These are phyloP conservation scores for Pheosia gnoma DNA, from an alignment of 2,888 invertebrate species.

Conservation along the genomic window DNA sequence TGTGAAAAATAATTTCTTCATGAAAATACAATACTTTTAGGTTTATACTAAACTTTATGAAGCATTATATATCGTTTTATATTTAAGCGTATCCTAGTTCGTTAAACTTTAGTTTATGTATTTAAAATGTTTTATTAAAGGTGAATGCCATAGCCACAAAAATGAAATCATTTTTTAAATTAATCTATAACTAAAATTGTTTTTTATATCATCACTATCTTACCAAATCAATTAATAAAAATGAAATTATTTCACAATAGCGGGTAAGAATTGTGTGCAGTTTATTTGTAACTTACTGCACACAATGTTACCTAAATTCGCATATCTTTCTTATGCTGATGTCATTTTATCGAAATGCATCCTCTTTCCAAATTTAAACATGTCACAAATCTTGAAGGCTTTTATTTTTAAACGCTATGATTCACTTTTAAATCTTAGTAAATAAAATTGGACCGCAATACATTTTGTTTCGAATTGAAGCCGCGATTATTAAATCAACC, in stretches of 20 bases:
- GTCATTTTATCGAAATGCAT: constrained; percentile 7
- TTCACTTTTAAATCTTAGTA: constrained; percentile 4
- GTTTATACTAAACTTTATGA: too few relatives aligned
- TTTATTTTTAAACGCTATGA: constrained; percentile 7
- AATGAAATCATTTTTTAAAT: too few relatives aligned
- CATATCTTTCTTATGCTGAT: constrained; percentile 8
- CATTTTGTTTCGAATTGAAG: constrained; percentile 24
- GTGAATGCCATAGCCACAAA: too few relatives aligned
- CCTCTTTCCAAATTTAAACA: constrained; percentile 8
- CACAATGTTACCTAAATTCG: not conserved
- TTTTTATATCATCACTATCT: not conserved
- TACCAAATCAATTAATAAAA: not conserved
- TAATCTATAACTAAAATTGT: not conserved
- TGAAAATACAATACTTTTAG: too few relatives aligned
- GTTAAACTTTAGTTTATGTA: too few relatives aligned
- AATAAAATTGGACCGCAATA: constrained; percentile 7
- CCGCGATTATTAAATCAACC: constrained; percentile 15
- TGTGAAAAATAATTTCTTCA: too few relatives aligned
- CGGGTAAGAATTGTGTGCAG: not conserved
- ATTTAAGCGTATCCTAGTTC: too few relatives aligned
- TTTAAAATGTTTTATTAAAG: too few relatives aligned
- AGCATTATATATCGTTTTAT: too few relatives aligned
- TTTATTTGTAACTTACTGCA: not conserved
- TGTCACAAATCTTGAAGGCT: not conserved
- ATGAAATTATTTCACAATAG: not conserved